These are phyloP conservation scores for Bostrychus sinensis DNA, from an alignment of 2,113 vertebrate species.

Conservation along the genomic window DNA sequence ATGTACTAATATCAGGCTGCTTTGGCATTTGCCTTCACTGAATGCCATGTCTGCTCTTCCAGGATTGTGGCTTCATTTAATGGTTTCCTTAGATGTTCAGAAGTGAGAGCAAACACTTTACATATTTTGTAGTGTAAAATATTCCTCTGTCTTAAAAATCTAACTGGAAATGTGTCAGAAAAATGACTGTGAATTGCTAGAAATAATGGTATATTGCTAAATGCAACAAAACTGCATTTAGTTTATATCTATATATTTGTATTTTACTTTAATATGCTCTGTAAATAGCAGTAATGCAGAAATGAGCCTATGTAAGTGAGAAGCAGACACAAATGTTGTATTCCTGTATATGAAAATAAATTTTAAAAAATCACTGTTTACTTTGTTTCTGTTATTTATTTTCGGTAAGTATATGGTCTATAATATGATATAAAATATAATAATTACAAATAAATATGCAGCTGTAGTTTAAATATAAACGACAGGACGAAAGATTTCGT, in stretches of 20 bases:
- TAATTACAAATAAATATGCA: too few relatives aligned
- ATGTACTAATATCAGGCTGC: not conserved
- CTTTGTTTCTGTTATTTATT: not conserved
- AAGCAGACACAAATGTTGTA: slow-evolving; percentile 11
- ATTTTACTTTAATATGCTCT: slow-evolving; percentile 56
- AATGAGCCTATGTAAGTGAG: slow-evolving; percentile 28
- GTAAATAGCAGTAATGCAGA: slow-evolving; percentile 23
- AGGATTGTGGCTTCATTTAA: not conserved
- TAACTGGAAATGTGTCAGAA: slow-evolving; percentile 32
- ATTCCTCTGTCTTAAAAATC: slow-evolving; percentile 32
- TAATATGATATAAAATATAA: too few relatives aligned
- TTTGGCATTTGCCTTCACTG: slow-evolving; percentile 10
- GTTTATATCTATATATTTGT: slow-evolving; percentile 42
- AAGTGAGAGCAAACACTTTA: not conserved
- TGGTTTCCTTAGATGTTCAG: not conserved
- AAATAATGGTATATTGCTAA: slow-evolving; percentile 22
- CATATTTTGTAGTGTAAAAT: slow-evolving; percentile 14
- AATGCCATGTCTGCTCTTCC: not conserved
- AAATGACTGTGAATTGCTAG: slow-evolving; percentile 15
- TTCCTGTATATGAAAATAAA: slow-evolving; percentile 57
- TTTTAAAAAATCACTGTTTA: slow-evolving; percentile 25
- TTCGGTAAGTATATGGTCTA: not conserved
- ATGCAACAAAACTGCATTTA: slow-evolving; percentile 19
- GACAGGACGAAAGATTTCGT: too few relatives aligned
- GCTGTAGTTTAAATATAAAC: too few relatives aligned